Evolutionary conservation across 2,797 vertebrate species (phyloP).

Genomic region (Artibeus lituratus): DNA sequence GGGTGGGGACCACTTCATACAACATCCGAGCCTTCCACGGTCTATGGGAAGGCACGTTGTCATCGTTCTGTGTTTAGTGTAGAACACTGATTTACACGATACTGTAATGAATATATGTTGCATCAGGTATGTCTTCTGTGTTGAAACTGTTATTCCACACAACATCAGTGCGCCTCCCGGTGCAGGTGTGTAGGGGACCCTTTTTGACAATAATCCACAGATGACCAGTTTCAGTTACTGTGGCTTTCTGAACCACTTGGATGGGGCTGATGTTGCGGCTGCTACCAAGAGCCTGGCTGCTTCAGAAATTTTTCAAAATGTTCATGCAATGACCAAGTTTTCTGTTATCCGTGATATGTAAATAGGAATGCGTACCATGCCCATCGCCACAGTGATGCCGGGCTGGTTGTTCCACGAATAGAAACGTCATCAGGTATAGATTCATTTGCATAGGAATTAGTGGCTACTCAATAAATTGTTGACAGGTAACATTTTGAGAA

Average conservation of each 20-base stretch:
- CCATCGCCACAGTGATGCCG: background rate
- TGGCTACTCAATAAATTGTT: conserved; percentile 44
- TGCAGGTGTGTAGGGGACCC: background rate
- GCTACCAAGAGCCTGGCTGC: background rate
- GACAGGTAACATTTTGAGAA: conserved; percentile 50
- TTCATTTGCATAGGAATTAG: conserved; percentile 63
- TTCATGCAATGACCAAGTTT: background rate
- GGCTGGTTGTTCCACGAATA: conserved; percentile 37
- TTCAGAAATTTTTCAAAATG: background rate
- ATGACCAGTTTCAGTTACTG: background rate
- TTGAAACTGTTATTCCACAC: background rate
- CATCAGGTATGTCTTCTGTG: background rate
- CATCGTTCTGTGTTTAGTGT: background rate
- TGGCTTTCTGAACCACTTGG: background rate
- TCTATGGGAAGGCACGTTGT: background rate
- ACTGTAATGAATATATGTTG: background rate
- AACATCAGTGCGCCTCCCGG: background rate
- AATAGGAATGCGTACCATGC: background rate
- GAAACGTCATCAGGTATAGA: conserved; percentile 47
- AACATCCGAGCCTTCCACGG: background rate
- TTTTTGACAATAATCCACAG: background rate
- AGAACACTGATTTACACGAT: background rate
- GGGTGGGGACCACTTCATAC: background rate
- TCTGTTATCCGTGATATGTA: background rate
- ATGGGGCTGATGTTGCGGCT: background rate